These are phyloP conservation scores for Rhopalosiphum maidis DNA, from an alignment of 1,140 invertebrate species.

Conservation along the genomic window DNA sequence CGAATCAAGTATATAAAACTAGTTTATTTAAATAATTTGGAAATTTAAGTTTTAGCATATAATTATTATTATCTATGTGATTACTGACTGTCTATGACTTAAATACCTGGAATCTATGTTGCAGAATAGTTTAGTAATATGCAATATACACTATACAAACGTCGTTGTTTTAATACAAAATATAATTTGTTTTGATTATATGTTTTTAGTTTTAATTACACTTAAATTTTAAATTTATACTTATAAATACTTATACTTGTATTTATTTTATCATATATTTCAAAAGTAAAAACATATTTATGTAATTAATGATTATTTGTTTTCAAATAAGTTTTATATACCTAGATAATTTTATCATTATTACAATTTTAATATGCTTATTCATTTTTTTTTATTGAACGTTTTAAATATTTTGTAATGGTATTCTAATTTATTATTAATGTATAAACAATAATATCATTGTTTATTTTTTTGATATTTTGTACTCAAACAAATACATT, in stretches of 20 bases:
- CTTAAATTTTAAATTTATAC: too few species aligned
- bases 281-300: neutral
- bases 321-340: too few species aligned
- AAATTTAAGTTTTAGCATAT: neutral
- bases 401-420: neutral
- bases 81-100: neutral
- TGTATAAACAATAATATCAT: neutral
- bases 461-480: neutral
- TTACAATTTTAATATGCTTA: too few species aligned
- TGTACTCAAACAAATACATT: neutral
- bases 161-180: too few species aligned
- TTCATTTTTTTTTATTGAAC: neutral
- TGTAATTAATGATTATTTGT: neutral
- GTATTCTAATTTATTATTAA: too few species aligned
- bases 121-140: too few species aligned
- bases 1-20: neutral
- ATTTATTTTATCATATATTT: neutral
- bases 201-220: neutral
- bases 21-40: neutral
- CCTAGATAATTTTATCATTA: too few species aligned
- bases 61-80: neutral
- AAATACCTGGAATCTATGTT: too few species aligned
- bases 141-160: too few species aligned
- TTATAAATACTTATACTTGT: too few species aligned
- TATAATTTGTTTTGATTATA: too few species aligned